Evolutionary conservation across 2,888 invertebrate species (phyloP).

Genomic region (Drosophila lacicola): DNA sequence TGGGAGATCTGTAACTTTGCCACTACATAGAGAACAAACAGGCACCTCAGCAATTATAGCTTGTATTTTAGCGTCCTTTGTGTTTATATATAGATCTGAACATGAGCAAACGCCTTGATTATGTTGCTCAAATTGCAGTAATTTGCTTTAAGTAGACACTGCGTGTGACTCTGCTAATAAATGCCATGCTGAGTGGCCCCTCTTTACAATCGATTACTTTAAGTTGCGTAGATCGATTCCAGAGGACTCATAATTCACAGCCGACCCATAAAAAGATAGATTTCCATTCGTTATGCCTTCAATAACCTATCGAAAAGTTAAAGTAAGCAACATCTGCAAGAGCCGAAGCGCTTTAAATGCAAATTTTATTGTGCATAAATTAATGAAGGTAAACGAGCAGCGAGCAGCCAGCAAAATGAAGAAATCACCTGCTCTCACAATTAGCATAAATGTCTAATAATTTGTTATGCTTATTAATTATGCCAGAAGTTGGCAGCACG

Average conservation of each 20-base stretch:
- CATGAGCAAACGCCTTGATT: slow-evolving; percentile 64
- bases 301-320: slow-evolving; percentile 66
- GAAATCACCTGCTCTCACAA: slow-evolving; percentile 72
- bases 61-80: slow-evolving; percentile 75
- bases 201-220: slow-evolving; percentile 8
- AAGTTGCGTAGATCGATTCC: slow-evolving; percentile 5
- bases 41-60: slow-evolving; percentile 62
- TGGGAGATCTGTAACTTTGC: slow-evolving; percentile 49
- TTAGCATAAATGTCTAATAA: slow-evolving; percentile 74
- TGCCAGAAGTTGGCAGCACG: slow-evolving; percentile 23
- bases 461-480: slow-evolving; percentile 73
- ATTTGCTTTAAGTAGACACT: slow-evolving; percentile 69
- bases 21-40: slow-evolving; percentile 21
- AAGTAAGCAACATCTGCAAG: slow-evolving; percentile 59
- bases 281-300: slow-evolving; percentile 24
- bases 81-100: slow-evolving; percentile 69
- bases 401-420: slow-evolving; percentile 48
- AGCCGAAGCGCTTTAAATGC: slow-evolving; percentile 61
- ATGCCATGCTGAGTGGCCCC: slow-evolving; percentile 5
- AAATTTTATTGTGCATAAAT: slow-evolving; percentile 70
- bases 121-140: slow-evolving; percentile 74
- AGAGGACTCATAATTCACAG: slow-evolving; percentile 26
- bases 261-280: slow-evolving; percentile 22
- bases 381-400: slow-evolving; percentile 38
- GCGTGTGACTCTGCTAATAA: slow-evolving; percentile 23